phyloP scores from a whole-genome alignment of 2,113 vertebrate species.

The Hippolais icterina region DNA sequence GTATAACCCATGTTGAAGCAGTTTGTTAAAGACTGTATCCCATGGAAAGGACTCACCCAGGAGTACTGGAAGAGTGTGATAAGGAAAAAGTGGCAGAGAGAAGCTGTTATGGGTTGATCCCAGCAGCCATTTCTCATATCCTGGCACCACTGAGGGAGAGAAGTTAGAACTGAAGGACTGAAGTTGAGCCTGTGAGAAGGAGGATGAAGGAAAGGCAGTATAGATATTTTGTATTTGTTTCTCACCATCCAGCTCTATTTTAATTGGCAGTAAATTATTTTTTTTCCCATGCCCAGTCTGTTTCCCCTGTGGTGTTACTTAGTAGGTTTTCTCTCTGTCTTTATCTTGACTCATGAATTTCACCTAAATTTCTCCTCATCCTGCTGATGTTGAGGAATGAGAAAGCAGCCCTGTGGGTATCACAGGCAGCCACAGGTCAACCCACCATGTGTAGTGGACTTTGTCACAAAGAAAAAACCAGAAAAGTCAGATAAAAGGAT shows the following conservation, averaged over 20 bases:
- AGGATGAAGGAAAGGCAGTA: not conserved
- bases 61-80: not conserved
- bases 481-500: not conserved
- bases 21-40: not conserved
- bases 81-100: not conserved
- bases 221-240: not conserved
- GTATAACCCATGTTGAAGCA: not conserved
- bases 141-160: rapidly evolving
- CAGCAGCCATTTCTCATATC: not conserved
- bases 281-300: not conserved
- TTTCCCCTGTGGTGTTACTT: not conserved
- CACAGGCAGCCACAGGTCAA: not conserved
- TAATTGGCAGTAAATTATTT: not conserved
- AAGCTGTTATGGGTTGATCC: not conserved
- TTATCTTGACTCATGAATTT: not conserved
- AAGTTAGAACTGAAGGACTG: not conserved
- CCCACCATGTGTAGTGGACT: not conserved
- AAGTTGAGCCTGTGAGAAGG: not conserved
- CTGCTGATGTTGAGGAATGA: not conserved
- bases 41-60: not conserved
- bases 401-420: not conserved
- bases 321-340: not conserved
- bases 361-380: not conserved
- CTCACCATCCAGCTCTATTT: not conserved
- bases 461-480: not conserved